Evolutionary conservation across 2,888 invertebrate species (phyloP).

Genomic region (Spilarctia lutea): DNA sequence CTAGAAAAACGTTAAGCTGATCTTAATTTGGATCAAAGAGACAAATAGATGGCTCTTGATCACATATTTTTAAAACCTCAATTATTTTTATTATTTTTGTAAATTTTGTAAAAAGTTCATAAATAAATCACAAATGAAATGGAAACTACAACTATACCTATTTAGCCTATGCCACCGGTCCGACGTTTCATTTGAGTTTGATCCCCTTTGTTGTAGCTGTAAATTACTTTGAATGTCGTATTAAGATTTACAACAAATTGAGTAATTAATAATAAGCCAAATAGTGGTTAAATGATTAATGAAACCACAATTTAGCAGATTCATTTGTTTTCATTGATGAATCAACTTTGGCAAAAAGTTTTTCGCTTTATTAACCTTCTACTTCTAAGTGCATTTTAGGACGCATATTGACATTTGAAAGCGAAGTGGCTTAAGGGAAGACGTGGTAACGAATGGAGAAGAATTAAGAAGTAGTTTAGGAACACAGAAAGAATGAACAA

Average conservation of each 20-base stretch:
- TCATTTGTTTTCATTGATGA: neutral
- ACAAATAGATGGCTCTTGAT: neutral
- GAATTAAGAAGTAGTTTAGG: no score
- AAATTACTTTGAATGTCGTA: neutral
- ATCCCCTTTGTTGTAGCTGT: neutral
- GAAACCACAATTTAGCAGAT: neutral
- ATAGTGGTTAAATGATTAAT: neutral
- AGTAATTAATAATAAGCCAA: neutral
- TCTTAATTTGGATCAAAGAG: neutral
- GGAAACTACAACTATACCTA: no score
- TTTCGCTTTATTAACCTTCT: no score
- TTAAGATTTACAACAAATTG: neutral
- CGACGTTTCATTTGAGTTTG: neutral
- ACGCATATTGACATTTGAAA: no score
- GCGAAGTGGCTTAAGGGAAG: no score
- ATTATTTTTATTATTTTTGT: neutral
- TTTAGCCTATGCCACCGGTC: neutral
- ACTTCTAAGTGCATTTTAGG: no score
- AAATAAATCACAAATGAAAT: neutral
- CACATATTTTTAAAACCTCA: neutral
- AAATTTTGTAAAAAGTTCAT: neutral
- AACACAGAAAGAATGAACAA: no score
- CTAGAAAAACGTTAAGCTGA: conserved; percentile 20
- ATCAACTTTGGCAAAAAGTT: no score
- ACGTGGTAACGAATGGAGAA: no score